Base-by-base conservation (phyloP, 2,888 invertebrate genomes). In the Sussaba pulchella region DNA sequence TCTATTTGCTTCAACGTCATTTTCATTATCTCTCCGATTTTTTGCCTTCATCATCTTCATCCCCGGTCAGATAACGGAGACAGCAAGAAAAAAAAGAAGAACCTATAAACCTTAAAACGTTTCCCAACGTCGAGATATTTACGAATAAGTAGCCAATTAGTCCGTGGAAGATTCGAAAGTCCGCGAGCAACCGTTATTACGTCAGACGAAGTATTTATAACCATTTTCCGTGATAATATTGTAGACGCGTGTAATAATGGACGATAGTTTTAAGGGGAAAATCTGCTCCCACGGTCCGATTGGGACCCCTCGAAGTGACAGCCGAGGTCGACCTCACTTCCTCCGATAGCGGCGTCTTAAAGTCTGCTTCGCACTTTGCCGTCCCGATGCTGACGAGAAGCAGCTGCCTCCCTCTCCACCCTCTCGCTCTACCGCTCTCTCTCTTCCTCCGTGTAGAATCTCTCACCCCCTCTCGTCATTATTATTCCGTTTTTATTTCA, bases 281-380 rank as follows among this genome's bases (percentile, higher is more conserved):
- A 63, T 61, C 76, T 82, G 79, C 81, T 89, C 87, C 84, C 88
- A 88, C 86, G 86, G 79, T 84, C 86, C 73, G 78, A 78, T 84
- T 81, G 82, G 47, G 78, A 67, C 78, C n/a, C n/a, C n/a, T n/a
- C 52, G 39, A 67, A 64, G 73, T 52, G 64, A 80, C 70, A 31
- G 39, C 12, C 71, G 88, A 89, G 90, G 88, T 91, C 89, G 92
- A 92, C 91, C 92, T 89, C 91, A 90, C 92, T 92, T 92, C 92
- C 92, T 91, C 87, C 87, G 92, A 92, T 92, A 92, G 91, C 88
- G 89, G 88, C 87, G 87, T 89, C 89, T 88, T 84, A 82, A 85
- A 86, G 88, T 89, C 90, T 89, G 85, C 85, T 70, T 57, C 85
- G 85, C 85, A 85, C 84, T 84, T 84, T 45, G 24, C 63, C 47